Evolutionary conservation across 1,140 invertebrate species (phyloP), one percentile per base, ranked within the genome.

Genomic region (Helicoverpa zea): DNA sequence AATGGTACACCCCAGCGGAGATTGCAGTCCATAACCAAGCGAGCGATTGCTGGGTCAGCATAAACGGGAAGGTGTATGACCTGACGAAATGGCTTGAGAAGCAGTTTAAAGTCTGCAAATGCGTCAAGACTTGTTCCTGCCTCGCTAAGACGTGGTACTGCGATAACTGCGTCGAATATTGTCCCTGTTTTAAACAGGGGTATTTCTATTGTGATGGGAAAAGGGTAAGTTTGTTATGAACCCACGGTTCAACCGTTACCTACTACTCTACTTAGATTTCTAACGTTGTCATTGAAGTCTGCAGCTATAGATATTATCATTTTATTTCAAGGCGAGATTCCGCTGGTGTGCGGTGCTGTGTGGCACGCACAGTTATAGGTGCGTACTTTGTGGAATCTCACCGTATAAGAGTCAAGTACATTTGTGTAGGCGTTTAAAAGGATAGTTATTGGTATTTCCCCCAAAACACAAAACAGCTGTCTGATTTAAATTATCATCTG

Each of bases 1-100:
- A 94, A 81, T 94, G 92, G 92, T 94, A 89, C 18, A 94, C 92
- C 0, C 93, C 93, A 3, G 90, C 92, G 0, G 93, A 94, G 76
- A 88, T 94, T 3, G 89, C 90, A 0, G 76, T 94, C 9, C 92
- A 94, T 73, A 92, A 93, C 70, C 81, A 10, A 30, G 75, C 88
- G 0, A 58, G 59, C 2, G 92, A 94, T 52, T 94, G 92, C 80
- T 94, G 93, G 93, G 88, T 94, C 13, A 86, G 88, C 2, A 56
- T 92, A 0, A 90, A 94, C 72, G 93, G 93, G 0, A 84, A 87
- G 18, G 93, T 94, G 0, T 77, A 88, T 10, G 61, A 94, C 49
- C 64, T 94, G 2, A 93, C 92, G 0, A 11, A 64, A 0, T 94
- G 93, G 93, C 58, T 94, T 4, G 56, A 90, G n/a, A 54, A 88